Base-by-base conservation (phyloP, 2,797 vertebrate genomes). In the Gadopsis bispinosus region DNA sequence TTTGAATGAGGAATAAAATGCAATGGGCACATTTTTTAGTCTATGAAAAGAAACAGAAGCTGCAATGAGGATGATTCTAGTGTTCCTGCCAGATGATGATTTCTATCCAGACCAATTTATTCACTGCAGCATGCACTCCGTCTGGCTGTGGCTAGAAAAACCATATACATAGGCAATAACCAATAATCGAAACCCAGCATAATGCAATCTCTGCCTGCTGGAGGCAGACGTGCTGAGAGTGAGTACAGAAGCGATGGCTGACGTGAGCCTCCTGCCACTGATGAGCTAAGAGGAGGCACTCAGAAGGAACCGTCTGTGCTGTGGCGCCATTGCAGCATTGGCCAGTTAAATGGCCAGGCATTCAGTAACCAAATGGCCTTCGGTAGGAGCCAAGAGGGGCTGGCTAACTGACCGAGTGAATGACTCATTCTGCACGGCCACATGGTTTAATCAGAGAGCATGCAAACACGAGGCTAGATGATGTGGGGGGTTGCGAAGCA, bases 341-440 rank as follows among this genome's bases (percentile, higher is more conserved):
- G 64, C 59, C 80, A 70, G 81, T 90, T 89, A 87, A 89, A 91
- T 81, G 77, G 67, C 89, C 41, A 56, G 11, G 73, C 86, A 65
- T 84, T 68, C 79, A 84, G 71, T 64, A 77, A 91, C 81, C 91
- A 91, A 92, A 92, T 85, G 87, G 89, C 73, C 84, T 80, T 68
- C 60, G 62, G 75, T 70, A 80, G 45, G 68, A 83, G 92, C 85
- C 88, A 90, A 84, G 68, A 87, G 77, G 63, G 78, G 77, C 76
- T 84, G 80, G 84, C 86, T 84, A 83, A 89, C 80, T 81, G 83
- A 79, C 77, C 59, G 65, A 86, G 69, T 45, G 68, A 83, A 64
- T 91, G 87, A 92, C 26, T 91, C 91, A 86, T 85, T 22, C 5
- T 61, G 66, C 75, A 73, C 65, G 60, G 77, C 82, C 86, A 80